A percentile compares a stretch with the other conserved stretches of the same genome.
These are phyloP conservation scores for Leptopilina clavipes DNA, from an alignment of 1,140 invertebrate genomes.

Conservation along the genomic window DNA sequence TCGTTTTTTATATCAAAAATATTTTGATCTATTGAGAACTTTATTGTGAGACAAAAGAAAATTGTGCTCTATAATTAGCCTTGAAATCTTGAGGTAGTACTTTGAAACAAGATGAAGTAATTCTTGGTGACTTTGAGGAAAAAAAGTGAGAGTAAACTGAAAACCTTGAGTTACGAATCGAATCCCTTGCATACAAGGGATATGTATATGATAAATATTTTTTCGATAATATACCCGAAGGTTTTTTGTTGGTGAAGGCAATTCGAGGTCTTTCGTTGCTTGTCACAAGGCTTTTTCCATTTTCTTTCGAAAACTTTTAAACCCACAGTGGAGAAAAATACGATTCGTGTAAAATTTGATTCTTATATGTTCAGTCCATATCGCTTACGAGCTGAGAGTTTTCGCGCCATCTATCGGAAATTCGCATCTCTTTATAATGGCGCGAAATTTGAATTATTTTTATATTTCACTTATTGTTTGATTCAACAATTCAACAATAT, in stretches of 20 bases:
- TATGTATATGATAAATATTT: constrained; percentile 44
- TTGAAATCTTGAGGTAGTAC: not conserved
- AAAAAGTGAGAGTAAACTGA: constrained; percentile 27
- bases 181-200: constrained; percentile 48
- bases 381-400: too few species aligned
- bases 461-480: too few species aligned
- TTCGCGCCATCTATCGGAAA: too few species aligned
- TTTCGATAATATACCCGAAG: constrained; percentile 58
- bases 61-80: not conserved
- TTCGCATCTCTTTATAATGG: too few species aligned
- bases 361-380: too few species aligned
- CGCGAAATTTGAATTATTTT: too few species aligned
- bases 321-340: too few species aligned
- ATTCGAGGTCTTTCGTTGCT: constrained; percentile 64
- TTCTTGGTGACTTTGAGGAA: constrained; percentile 16
- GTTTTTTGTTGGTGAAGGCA: constrained; percentile 68
- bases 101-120: constrained; percentile 17
- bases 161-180: not conserved
- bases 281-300: constrained; percentile 70
- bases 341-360: too few species aligned
- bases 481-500: too few species aligned
- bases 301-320: constrained; percentile 37
- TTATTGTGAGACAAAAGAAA: not conserved
- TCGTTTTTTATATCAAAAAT: too few species aligned
- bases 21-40: too few species aligned